Conservation (phyloP, 1,140 invertebrate species). For the Melitaea cinxia region DNA sequence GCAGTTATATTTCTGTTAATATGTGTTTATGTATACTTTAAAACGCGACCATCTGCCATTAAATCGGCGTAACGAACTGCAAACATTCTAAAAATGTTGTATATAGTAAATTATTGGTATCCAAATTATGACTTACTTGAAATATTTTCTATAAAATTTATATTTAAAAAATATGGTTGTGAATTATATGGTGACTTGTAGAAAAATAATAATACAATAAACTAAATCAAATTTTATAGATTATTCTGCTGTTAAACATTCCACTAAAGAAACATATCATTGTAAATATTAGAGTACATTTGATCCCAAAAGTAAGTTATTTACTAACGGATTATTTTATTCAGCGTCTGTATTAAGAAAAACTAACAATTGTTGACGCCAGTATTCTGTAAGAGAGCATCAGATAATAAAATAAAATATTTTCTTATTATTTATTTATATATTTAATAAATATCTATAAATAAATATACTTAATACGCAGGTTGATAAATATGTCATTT, state of each 20-base stretch:
- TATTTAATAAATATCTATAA: conserved; percentile 23
- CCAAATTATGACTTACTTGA: conserved; percentile 3
- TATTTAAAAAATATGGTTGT: conserved; percentile 32
- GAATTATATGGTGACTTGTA: conserved; percentile 24
- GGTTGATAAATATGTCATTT: conserved; percentile 18
- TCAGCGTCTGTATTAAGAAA: too few relatives aligned
- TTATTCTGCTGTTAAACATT: conserved; percentile 12
- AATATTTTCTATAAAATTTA: conserved; percentile 19
- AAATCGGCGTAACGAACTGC: conserved; percentile 60
- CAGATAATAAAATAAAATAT: conserved; percentile 12
- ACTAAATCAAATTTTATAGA: neutral
- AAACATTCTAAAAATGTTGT: neutral
- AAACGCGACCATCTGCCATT: conserved; percentile 84
- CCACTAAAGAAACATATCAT: conserved; percentile 19
- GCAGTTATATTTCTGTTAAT: conserved; percentile 87
- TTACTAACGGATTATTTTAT: neutral
- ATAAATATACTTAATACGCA: conserved; percentile 17
- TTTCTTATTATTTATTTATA: conserved; percentile 15
- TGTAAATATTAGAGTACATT: conserved; percentile 12
- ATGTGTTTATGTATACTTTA: conserved; percentile 88
- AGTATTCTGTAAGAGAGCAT: conserved; percentile 2
- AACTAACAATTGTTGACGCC: too few relatives aligned
- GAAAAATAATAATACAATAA: neutral
- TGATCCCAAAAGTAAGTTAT: neutral
- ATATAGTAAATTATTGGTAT: conserved; percentile 23